A percentile compares a stretch with the other conserved stretches of the same genome.
These are phyloP conservation scores for Apis florea DNA, from an alignment of 1,140 invertebrate species.

Conservation along the genomic window DNA sequence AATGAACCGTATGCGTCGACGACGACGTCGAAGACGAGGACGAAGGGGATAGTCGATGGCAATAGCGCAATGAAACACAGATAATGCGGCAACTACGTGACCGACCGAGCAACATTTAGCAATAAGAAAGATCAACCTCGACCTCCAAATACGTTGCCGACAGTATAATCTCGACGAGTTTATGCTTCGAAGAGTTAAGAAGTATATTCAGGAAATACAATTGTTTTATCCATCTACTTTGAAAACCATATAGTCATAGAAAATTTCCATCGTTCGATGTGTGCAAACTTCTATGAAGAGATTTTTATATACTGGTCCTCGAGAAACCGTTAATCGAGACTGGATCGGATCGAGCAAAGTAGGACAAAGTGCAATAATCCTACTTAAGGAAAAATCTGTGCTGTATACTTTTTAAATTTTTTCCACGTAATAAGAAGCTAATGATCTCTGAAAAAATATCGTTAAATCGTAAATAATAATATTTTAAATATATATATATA, in stretches of 20 bases:
- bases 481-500: background rate
- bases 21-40: constrained; percentile 23
- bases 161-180: constrained; percentile 14
- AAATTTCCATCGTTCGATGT: background rate
- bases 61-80: constrained; percentile 39
- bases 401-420: background rate
- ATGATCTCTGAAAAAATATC: background rate
- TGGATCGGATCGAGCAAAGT: constrained; percentile 39
- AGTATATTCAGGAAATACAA: background rate
- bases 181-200: background rate
- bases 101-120: constrained; percentile 55
- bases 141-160: constrained; percentile 36
- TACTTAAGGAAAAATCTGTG: constrained; percentile 18
- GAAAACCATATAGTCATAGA: background rate
- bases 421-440: background rate
- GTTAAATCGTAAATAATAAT: background rate
- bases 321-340: constrained; percentile 49
- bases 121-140: constrained; percentile 49
- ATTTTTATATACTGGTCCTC: background rate
- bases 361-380: constrained; percentile 46
- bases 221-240: background rate
- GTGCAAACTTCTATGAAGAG: background rate
- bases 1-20: constrained; percentile 49
- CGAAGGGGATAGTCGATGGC: constrained; percentile 25
- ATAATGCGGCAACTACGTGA: constrained; percentile 62